A percentile compares a stretch with the other conserved stretches of the same genome.
Conservation (phyloP, 2,888 invertebrate species). For the Agrilus cyanescens region DNA sequence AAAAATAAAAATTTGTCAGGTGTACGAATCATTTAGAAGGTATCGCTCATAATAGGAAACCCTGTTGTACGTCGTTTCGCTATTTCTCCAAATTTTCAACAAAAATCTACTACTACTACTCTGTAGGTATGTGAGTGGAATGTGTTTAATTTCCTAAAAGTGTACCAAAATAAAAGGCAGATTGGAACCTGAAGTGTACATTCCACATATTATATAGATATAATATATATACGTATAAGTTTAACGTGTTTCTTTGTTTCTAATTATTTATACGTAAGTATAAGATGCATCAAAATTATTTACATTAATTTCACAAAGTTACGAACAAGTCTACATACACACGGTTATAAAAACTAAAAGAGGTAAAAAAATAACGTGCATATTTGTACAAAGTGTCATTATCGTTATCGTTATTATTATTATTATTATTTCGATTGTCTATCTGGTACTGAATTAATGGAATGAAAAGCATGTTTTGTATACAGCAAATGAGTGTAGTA, state of each 20-base stretch:
- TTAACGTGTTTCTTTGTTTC: no score
- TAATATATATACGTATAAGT: slow-evolving; percentile 16
- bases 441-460: slow-evolving; percentile 25
- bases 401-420: slow-evolving; percentile 7
- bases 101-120: neutral
- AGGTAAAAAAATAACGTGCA: slow-evolving; percentile 26
- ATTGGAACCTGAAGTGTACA: slow-evolving; percentile 53
- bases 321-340: slow-evolving; percentile 6
- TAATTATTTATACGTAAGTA: no score
- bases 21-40: no score
- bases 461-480: slow-evolving; percentile 21
- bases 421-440: slow-evolving; percentile 16
- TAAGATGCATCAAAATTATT: neutral
- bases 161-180: slow-evolving; percentile 34
- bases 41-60: no score
- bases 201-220: slow-evolving; percentile 46
- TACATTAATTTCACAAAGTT: neutral
- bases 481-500: slow-evolving; percentile 16
- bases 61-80: no score
- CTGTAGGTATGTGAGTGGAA: slow-evolving; percentile 24
- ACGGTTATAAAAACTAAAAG: slow-evolving; percentile 4
- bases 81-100: neutral
- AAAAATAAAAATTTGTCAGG: no score
- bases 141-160: slow-evolving; percentile 17
- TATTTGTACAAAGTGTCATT: slow-evolving; percentile 25